Percentiles rank a stretch among this genome's conserved stretches.
Evolutionary conservation across 2,113 vertebrate genomes (phyloP).

Genomic region (Cololabis saira): DNA sequence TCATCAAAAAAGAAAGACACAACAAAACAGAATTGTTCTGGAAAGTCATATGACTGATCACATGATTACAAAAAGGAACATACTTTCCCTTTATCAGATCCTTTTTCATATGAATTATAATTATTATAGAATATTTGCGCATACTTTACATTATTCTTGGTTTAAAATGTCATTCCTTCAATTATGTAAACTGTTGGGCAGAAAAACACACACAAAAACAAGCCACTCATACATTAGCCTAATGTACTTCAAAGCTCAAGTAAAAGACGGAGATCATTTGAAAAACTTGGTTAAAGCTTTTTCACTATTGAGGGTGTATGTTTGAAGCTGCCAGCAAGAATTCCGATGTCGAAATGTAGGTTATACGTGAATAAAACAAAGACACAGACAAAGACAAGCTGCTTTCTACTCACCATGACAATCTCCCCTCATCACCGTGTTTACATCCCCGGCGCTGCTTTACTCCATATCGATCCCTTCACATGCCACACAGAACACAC

Average conservation of each 20-base stretch:
- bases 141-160: too few relatives aligned
- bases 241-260: too few relatives aligned
- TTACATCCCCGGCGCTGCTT: constrained; percentile 58
- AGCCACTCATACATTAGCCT: too few relatives aligned
- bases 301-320: background rate
- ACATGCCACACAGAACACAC: constrained; percentile 51
- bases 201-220: too few relatives aligned
- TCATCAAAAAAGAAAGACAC: constrained; percentile 34
- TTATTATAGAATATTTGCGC: too few relatives aligned
- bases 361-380: background rate
- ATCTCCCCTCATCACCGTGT: constrained; percentile 35
- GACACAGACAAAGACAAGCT: constrained; percentile 4
- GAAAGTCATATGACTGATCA: constrained; percentile 65
- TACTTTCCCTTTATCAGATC: background rate
- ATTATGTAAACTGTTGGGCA: too few relatives aligned
- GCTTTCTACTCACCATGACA: constrained; percentile 67
- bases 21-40: constrained; percentile 67
- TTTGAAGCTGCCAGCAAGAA: background rate
- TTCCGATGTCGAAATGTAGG: too few relatives aligned
- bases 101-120: background rate
- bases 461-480: constrained; percentile 59
- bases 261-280: too few relatives aligned
- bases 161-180: too few relatives aligned
- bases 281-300: background rate
- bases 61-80: constrained; percentile 46